Base-by-base conservation (phyloP, 2,888 invertebrate genomes). In the Chrysopilus asiliformis region DNA sequence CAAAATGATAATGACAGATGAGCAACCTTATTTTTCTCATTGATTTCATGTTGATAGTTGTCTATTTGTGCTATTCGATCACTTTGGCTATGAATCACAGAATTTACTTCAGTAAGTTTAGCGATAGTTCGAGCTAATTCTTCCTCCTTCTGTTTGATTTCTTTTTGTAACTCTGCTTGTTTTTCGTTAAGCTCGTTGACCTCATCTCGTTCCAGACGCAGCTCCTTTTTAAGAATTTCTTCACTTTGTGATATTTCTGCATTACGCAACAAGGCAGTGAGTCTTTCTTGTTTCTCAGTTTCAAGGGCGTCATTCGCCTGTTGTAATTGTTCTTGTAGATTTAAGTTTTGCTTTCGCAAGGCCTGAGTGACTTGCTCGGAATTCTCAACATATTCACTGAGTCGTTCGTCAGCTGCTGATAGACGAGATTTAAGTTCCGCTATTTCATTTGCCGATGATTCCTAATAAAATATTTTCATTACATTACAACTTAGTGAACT, bases 191-290 rank as follows among this genome's bases (percentile, higher is more conserved):
- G 25, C 59, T 71, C 47, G 71, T 58, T 45, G 55, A 60, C 31
- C 53, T 68, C 58, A 75, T 78, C 40, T 75, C 79, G 76, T 49
- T 81, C 77, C 44, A 76, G 71, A 14, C 79, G 69, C 54, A 77
- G 71, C 48, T 82, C 74, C 51, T 82, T 79, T 51, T 76, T 76
- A 2, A 78, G 71, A 52, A 84, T 68, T 57, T 85, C 83, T 49
- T 81, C 72, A 43, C 77, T 77, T 56, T 85, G 85, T 0, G 84
- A 84, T 49, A 85, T 76, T 62, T 83, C 79, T 2, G 85, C 85
- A 56, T 83, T 86, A 32, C 83, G 69, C 36, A 86, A 55, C 33
- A 84, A 57, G 0, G 78, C 78, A 3, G 76, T 74, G 52, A 84
- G 78, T 52, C 82, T 84, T 45, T 83, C 83, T 7, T 76, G 70